Conservation (phyloP, 2,113 vertebrate species). For the Macrotis lagotis region DNA sequence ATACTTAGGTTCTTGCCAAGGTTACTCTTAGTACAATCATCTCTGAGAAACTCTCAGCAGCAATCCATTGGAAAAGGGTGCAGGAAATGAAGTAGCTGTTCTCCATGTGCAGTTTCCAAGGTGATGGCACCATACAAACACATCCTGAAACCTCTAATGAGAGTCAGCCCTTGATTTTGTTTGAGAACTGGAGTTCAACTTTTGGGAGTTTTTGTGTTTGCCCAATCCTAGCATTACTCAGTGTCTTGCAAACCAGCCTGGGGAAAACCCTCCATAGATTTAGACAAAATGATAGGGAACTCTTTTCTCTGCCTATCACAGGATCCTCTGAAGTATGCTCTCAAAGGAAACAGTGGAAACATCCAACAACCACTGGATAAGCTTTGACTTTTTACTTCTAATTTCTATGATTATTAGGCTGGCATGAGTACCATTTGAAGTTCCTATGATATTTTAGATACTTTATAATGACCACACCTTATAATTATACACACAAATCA, state of each 20-base stretch:
- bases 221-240: neutral
- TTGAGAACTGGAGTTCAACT: neutral
- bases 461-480: neutral
- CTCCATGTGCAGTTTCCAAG: neutral
- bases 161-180: neutral
- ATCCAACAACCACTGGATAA: neutral
- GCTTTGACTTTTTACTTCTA: conserved; percentile 36
- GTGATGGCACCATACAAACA: neutral
- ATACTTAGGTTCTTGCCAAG: neutral
- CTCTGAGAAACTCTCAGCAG: conserved; percentile 31
- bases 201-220: neutral
- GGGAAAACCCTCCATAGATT: neutral
- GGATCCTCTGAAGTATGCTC: neutral
- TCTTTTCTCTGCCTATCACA: neutral
- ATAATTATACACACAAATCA: neutral
- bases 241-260: neutral
- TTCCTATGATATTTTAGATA: neutral
- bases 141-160: neutral
- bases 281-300: conserved; percentile 14
- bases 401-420: conserved; percentile 19
- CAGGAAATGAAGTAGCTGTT: neutral
- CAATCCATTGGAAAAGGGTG: neutral
- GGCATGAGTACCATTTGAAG: neutral
- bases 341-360: neutral
- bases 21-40: conserved; percentile 6